A percentile compares a stretch with the other conserved stretches of the same genome.
phyloP scores from a whole-genome alignment of 2,113 vertebrate species.

The Podiceps cristatus region DNA sequence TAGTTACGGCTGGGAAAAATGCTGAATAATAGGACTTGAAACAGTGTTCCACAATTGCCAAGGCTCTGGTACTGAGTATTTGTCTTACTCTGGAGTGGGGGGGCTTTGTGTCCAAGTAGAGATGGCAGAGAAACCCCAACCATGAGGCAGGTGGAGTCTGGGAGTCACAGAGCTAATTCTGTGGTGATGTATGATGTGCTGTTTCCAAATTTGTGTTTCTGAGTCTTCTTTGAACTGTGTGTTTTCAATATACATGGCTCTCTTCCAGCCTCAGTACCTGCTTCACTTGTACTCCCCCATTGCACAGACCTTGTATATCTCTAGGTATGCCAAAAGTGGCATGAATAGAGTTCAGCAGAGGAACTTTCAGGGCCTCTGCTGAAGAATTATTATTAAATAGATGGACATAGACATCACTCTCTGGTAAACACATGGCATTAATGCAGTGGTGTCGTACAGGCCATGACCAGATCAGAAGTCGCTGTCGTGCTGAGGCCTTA shows the following conservation, averaged over 20 bases:
- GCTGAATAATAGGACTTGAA: not conserved
- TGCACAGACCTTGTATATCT: not conserved
- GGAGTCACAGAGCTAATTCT: not conserved
- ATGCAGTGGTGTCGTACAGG: rapidly evolving
- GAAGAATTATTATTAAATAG: not conserved
- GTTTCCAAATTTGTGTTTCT: not conserved
- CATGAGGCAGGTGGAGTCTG: not conserved
- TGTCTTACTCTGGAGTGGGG: not conserved
- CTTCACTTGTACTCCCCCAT: not conserved
- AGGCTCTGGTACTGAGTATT: not conserved
- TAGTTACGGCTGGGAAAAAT: not conserved
- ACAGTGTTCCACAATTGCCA: not conserved
- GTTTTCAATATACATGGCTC: not conserved
- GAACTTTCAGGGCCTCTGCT: not conserved
- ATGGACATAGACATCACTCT: not conserved
- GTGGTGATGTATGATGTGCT: not conserved
- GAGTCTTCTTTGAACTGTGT: not conserved
- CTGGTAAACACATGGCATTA: rapidly evolving
- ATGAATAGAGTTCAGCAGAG: not conserved
- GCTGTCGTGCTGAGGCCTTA: not conserved
- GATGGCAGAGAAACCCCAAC: not conserved
- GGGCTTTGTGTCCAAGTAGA: not conserved
- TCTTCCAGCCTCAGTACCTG: not conserved
- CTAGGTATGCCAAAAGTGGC: not conserved
- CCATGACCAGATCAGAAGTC: not conserved